Percentiles rank a stretch among this genome's conserved stretches.
Conservation (phyloP, 2,797 vertebrate genomes). For the Ptychobarbus kaznakovi region DNA sequence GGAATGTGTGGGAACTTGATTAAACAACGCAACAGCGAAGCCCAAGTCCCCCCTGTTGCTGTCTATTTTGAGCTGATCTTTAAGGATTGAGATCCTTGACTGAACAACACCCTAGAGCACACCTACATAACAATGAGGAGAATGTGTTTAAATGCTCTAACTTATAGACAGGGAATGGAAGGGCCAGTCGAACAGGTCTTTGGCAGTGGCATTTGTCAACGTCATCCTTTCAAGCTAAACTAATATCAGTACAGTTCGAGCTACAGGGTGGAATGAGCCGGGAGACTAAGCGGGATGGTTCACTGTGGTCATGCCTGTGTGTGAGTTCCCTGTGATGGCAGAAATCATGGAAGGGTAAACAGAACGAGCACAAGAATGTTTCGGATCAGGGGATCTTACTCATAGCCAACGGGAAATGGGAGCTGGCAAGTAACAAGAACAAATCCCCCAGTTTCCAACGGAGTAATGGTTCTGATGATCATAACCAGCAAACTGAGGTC, state of each 20-base stretch:
- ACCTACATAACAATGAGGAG: slow-evolving; percentile 51
- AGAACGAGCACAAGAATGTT: slow-evolving; percentile 50
- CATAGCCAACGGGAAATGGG: slow-evolving; percentile 57
- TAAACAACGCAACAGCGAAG: slow-evolving; percentile 52
- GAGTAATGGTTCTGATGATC: slow-evolving; percentile 39
- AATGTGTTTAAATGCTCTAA: slow-evolving; percentile 11
- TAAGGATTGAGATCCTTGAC: neutral
- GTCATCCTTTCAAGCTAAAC: slow-evolving; percentile 16
- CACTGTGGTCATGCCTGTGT: slow-evolving; percentile 27
- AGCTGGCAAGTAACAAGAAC: slow-evolving; percentile 48
- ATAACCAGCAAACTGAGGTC: slow-evolving; percentile 21
- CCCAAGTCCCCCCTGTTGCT: slow-evolving; percentile 32
- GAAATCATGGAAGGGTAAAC: slow-evolving; percentile 51
- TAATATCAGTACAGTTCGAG: slow-evolving; percentile 27
- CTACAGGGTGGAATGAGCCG: neutral
- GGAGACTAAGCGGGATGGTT: neutral
- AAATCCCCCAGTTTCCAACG: slow-evolving; percentile 50
- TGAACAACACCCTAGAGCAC: slow-evolving; percentile 37
- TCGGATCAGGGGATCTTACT: slow-evolving; percentile 50
- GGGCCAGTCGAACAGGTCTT: slow-evolving; percentile 54
- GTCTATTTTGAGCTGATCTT: slow-evolving; percentile 38
- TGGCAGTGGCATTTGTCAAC: neutral
- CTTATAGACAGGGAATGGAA: slow-evolving; percentile 32
- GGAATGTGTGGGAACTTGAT: slow-evolving; percentile 54
- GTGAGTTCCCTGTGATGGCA: slow-evolving; percentile 41